Base-by-base conservation (phyloP, 2,888 invertebrate species). In the Tenthredo livida region DNA sequence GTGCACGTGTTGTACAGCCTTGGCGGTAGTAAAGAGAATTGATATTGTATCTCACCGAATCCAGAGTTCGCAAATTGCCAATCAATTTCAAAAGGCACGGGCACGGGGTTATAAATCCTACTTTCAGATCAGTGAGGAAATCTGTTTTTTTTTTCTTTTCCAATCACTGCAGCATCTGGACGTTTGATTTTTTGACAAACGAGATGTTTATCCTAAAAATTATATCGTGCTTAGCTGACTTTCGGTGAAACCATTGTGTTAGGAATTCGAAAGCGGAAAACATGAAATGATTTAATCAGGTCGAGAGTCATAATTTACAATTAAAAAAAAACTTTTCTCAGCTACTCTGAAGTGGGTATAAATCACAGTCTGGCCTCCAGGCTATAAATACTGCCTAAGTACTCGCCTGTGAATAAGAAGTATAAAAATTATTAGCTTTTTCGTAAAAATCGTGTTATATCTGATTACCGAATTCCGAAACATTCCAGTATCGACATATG, bases 321-420 rank as follows among this genome's bases (percentile, higher is more conserved):
- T 67, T 67, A 29, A 33, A 67, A 67, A 29, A 21, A 67, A 17
- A 33, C n/a, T 33, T 33, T 67, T 15, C 33, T 29, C 67, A 17
- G 33, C 67, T 67, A 67, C 33, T 67, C 25, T 33, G 67, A 67
- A 67, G 67, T 67, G 67, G 25, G 6, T 67, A 67, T 67, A 67
- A 25, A 67, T 67, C 33, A 67, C 29, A 12, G 61, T 61, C 21
- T 61, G 61, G 12, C 61, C 61, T 25, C 12, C 61, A 10, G 61
- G 3, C 61, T 61, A 61, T 29, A 61, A 61, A 61, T 61, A 61
- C 61, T 61, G 25, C 25, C 21, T 15, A 61, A 61, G 61, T 61
- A 61, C 61, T 29, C 10, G 25, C 25, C 3, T 12, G 25, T 25
- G 25, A 61, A 29, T 61, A 61, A 21, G 25, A 61, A 61, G 21